These are phyloP conservation scores for Orchestia grillus DNA, from an alignment of 1,140 invertebrate genomes.

Conservation along the genomic window DNA sequence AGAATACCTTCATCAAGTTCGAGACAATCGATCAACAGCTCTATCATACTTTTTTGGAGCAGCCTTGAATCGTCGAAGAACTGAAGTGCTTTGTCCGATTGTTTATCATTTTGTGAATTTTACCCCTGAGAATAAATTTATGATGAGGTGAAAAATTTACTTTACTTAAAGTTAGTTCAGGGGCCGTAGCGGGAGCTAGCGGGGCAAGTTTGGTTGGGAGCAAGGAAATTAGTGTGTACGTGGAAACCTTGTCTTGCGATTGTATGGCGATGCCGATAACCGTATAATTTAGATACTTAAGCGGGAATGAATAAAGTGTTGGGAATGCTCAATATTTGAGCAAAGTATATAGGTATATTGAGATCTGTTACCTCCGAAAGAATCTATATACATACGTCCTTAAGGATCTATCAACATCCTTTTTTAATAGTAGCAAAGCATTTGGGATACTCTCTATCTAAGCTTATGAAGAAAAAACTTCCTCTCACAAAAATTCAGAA, in stretches of 20 bases:
- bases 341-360: no score
- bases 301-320: no score
- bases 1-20: background rate
- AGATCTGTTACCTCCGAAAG: no score
- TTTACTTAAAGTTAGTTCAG: background rate
- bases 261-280: background rate
- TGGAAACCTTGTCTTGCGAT: background rate
- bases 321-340: no score
- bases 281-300: background rate
- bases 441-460: no score
- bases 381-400: no score
- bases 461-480: no score
- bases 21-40: background rate
- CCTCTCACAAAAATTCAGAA: no score
- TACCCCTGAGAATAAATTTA: background rate
- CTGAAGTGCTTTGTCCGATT: background rate
- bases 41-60: background rate
- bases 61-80: background rate
- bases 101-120: background rate
- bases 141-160: background rate
- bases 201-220: background rate
- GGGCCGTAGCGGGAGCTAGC: no score
- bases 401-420: no score
- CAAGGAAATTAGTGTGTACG: background rate
- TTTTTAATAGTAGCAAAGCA: no score